phyloP scores from a whole-genome alignment of 2,113 vertebrate species.

The Isurus oxyrinchus region DNA sequence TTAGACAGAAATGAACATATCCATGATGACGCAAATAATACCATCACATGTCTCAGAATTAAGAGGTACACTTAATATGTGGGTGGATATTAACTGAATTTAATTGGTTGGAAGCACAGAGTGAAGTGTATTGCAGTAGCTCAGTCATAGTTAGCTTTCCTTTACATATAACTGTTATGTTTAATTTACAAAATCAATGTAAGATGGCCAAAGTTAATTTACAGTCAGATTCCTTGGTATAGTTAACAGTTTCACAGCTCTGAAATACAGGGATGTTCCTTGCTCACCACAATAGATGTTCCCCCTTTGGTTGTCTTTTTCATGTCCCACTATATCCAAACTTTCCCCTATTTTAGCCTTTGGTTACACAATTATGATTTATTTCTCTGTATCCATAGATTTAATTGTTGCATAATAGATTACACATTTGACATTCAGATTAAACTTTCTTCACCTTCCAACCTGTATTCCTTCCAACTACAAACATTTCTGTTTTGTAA shows the following conservation, averaged over 20 bases:
- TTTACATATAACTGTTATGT: neutral
- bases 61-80: neutral
- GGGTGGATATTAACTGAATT: neutral
- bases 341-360: neutral
- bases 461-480: neutral
- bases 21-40: neutral
- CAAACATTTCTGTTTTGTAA: neutral
- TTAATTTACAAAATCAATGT: neutral
- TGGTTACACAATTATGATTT: neutral
- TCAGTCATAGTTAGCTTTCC: neutral
- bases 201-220: neutral
- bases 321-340: neutral
- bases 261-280: neutral
- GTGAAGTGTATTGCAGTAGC: neutral
- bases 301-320: neutral
- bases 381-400: neutral
- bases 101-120: neutral
- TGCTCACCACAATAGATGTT: neutral
- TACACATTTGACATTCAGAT: neutral
- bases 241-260: neutral
- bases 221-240: neutral
- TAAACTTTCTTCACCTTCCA: neutral
- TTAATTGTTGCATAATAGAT: neutral
- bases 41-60: neutral
- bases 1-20: neutral